Base-by-base conservation (phyloP, 35 echinoderm and acorn worm species). In the Amphiura filiformis region DNA sequence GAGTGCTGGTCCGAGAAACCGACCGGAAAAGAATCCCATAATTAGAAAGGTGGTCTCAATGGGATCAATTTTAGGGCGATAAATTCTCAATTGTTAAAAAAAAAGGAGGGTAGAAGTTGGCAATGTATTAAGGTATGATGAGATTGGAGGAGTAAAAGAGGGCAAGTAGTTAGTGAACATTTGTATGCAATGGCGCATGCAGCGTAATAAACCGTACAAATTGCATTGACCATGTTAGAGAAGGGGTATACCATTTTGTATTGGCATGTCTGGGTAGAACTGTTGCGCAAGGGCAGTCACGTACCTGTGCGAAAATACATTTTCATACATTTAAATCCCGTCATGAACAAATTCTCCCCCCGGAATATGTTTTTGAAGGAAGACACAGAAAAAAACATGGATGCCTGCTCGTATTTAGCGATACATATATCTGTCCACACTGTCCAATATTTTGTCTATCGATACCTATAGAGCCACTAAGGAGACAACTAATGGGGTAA, bases 371-470 rank as follows among this genome's bases (percentile, higher is more conserved):
- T 70, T 70, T 70, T 70, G 28, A 18, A 70, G 28, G 61, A 23
- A 30, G 17, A 30, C 7, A 26, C 7, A n/a, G 61, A 30, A 26
- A 52, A 52, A 52, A 52, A 52, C 17, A 30, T 15, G 26, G 26
- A 70, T 26, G 26, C 11, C 1, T 70, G 28, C 61, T 30, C 26
- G 26, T n/a, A 70, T 70, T 70, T 3, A 70, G 61, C 61, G 61
- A 70, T 70, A 70, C 61, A 70, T 70, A 70, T 70, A 70, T 70
- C 61, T 70, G 61, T 70, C 61, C 61, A 15, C 61, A 30, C 61
- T 70, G 61, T 70, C 61, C 61, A 70, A 70, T 70, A 70, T 70
- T 70, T 70, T 70, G 61, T 70, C 61, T 70, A 70, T 70, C 61
- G 61, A 70, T 70, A 70, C 61, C 61, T n/a, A 70, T n/a, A 70